Conservation (phyloP, 2,797 vertebrate genomes). For the Chelon labrosus region DNA sequence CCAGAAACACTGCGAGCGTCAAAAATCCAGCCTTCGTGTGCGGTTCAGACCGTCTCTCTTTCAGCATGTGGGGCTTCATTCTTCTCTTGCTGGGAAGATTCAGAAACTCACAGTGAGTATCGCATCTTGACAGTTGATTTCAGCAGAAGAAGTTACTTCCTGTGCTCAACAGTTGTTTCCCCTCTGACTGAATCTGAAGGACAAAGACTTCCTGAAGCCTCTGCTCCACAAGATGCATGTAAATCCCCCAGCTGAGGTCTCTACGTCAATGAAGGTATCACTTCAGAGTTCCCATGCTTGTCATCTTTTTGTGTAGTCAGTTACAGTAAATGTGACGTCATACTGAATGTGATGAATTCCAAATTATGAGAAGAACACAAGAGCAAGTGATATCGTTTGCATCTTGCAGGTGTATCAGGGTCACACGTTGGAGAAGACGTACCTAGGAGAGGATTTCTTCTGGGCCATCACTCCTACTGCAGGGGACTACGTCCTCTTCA, state of each 20-base stretch:
- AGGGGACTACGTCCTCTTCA: constrained; percentile 96
- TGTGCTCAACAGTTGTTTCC: constrained; percentile 28
- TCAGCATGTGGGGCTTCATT: constrained; percentile 98
- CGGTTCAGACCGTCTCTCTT: constrained; percentile 98
- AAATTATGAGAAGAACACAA: neutral
- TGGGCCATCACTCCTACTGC: constrained; percentile 95
- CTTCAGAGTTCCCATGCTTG: neutral
- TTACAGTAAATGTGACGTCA: too few relatives aligned
- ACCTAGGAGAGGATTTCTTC: constrained; percentile 98
- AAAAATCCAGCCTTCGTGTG: constrained; percentile 96
- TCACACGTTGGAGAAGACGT: constrained; percentile 96
- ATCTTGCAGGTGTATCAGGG: constrained; percentile 92
- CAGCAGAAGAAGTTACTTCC: constrained; percentile 20
- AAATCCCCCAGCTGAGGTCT: constrained; percentile 97
- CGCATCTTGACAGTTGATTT: neutral
- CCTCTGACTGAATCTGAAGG: constrained; percentile 80
- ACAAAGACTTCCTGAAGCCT: constrained; percentile 99
- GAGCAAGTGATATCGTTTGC: constrained; percentile 1
- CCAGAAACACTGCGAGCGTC: constrained; percentile 98
- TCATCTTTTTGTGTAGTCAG: neutral
- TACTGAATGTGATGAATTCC: neutral
- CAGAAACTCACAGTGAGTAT: constrained; percentile 95
- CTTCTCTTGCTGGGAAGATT: constrained; percentile 98
- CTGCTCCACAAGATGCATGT: constrained; percentile 97
- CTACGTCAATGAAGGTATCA: constrained; percentile 94